A percentile compares a stretch with the other conserved stretches of the same genome.
Conservation (phyloP, 1,140 invertebrate species). For the Scaptomyza pallida region DNA sequence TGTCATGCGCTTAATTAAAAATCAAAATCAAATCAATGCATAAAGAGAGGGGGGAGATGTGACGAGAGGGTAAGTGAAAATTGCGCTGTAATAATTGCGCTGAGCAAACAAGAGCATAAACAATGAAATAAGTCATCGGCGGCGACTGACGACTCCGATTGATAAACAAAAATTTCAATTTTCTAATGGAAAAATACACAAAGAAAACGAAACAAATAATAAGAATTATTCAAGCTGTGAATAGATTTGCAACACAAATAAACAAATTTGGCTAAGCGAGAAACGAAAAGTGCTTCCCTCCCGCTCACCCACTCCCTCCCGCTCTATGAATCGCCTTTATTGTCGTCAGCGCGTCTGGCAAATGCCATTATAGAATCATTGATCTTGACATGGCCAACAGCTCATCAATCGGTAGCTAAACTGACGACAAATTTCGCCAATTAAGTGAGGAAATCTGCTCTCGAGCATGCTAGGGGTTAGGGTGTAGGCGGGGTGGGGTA, state of each 20-base stretch:
- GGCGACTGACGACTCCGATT: constrained; percentile 1
- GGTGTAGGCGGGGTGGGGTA: constrained; percentile 22
- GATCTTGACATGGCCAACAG: constrained; percentile 22
- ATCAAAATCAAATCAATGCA: constrained; percentile 6
- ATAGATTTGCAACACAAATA: constrained; percentile 79
- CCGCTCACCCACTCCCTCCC: too few species aligned
- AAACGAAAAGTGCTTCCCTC: neutral
- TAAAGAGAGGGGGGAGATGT: constrained; percentile 12
- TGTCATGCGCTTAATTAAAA: constrained; percentile 54
- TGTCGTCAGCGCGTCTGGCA: constrained; percentile 32
- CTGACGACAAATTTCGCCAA: too few species aligned
- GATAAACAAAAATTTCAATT: constrained; percentile 55
- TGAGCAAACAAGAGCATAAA: constrained; percentile 53
- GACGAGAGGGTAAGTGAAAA: constrained; percentile 16
- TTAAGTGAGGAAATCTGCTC: constrained; percentile 73
- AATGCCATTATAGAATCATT: constrained; percentile 1
- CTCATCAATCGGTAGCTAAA: too few species aligned
- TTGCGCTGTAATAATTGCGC: constrained; percentile 64
- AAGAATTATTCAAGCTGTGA: constrained; percentile 47
- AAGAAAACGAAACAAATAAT: neutral
- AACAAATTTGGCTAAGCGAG: constrained; percentile 41
- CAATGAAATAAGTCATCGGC: constrained; percentile 36
- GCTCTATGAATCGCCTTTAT: constrained; percentile 12
- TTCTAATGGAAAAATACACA: constrained; percentile 66
- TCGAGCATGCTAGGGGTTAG: constrained; percentile 39